Percentiles rank a stretch among this genome's conserved stretches.
These are phyloP conservation scores for Ammodytes marinus DNA, from an alignment of 2,113 vertebrate genomes.

Conservation along the genomic window DNA sequence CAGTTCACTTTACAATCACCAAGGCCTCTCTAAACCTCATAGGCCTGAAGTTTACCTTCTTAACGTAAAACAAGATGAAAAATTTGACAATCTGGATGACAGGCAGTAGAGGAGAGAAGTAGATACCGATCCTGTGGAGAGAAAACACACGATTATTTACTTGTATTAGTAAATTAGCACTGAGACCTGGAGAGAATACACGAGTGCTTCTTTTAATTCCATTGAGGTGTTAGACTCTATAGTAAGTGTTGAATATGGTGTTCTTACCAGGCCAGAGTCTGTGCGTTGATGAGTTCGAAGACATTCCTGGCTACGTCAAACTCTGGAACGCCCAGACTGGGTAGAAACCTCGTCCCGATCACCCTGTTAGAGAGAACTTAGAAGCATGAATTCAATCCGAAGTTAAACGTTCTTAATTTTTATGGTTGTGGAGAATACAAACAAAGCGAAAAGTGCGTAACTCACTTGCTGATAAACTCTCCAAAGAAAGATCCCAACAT, in stretches of 20 bases:
- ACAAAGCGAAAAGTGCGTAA: not conserved
- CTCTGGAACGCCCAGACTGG: constrained; percentile 87
- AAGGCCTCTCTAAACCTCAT: not conserved
- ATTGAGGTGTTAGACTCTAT: not conserved
- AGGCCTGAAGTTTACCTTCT: constrained; percentile 87
- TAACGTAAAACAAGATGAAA: constrained; percentile 92
- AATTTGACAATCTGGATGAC: constrained; percentile 91
- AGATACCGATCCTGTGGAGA: constrained; percentile 91
- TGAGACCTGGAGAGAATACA: not conserved
- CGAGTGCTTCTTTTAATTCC: not conserved
- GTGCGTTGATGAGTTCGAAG: constrained; percentile 93
- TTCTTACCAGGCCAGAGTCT: constrained; percentile 93
- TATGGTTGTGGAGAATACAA: not conserved
- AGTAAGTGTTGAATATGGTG: not conserved
- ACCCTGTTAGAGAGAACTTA: constrained; percentile 80
- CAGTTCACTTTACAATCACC: constrained; percentile 27
- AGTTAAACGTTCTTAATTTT: not conserved
- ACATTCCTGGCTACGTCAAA: constrained; percentile 96
- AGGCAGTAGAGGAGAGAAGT: constrained; percentile 95
- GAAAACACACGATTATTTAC: constrained; percentile 24
- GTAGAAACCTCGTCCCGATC: constrained; percentile 84
- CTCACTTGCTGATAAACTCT: constrained; percentile 94
- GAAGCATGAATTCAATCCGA: not conserved
- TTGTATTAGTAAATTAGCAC: not conserved
- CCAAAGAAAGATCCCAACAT: constrained; percentile 92